A percentile compares a stretch with the other conserved stretches of the same genome.
These are phyloP conservation scores for Theristus sp. DNA, from an alignment of 2,888 invertebrate species.

Conservation along the genomic window DNA sequence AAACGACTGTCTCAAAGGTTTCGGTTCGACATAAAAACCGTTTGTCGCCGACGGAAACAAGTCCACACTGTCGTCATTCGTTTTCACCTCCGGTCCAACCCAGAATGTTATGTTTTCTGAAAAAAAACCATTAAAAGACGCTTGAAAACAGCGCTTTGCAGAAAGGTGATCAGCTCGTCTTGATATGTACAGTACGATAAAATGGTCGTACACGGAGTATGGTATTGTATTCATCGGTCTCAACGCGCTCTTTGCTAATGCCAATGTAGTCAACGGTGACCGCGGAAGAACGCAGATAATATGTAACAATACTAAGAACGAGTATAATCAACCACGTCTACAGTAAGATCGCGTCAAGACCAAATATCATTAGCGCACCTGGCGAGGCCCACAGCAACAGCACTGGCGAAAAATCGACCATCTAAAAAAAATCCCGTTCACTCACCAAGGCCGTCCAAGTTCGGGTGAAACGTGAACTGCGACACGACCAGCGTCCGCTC, in stretches of 20 bases:
- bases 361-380: too few relatives aligned
- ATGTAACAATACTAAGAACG: neutral
- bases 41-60: neutral
- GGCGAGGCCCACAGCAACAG: too few relatives aligned
- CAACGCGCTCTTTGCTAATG: too few relatives aligned
- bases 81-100: neutral
- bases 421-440: neutral
- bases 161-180: too few relatives aligned
- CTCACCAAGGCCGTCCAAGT: neutral
- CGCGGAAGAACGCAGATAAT: neutral
- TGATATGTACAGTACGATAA: too few relatives aligned
- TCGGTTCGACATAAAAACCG: neutral
- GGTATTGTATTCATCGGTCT: too few relatives aligned
- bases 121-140: too few relatives aligned
- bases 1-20: neutral
- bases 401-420: neutral
- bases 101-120: neutral
- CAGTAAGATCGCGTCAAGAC: too few relatives aligned
- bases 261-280: too few relatives aligned
- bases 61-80: neutral
- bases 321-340: too few relatives aligned
- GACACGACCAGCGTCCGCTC: neutral
- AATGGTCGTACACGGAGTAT: too few relatives aligned
- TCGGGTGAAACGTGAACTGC: neutral
- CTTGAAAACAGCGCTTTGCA: too few relatives aligned